Evolutionary conservation across 2,797 vertebrate species (phyloP).

Genomic region (Toxotes lorentzi): DNA sequence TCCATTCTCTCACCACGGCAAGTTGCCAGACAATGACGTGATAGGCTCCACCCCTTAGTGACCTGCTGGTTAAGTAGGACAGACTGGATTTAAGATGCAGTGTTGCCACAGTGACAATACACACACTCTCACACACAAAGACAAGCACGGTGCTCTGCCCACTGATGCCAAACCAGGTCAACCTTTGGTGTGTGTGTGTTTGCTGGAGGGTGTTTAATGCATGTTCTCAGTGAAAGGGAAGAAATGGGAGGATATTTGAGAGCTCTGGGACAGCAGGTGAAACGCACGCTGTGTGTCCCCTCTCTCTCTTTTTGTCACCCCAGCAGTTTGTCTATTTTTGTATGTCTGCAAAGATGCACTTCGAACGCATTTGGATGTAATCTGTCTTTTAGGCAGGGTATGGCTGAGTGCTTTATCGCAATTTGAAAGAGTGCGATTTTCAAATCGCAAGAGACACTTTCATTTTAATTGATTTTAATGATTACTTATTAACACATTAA

Average conservation of each 20-base stretch:
- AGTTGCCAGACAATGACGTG: conserved; percentile 60
- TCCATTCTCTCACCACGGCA: conserved; percentile 28
- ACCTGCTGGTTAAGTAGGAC: conserved; percentile 75
- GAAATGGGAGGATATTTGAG: conserved; percentile 67
- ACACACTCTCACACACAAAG: conserved; percentile 29
- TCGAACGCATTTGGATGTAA: neutral
- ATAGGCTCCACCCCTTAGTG: conserved; percentile 59
- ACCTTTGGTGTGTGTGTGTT: conserved; percentile 28
- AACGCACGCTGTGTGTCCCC: conserved; percentile 33
- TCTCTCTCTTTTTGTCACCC: conserved; percentile 22
- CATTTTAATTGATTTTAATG: neutral
- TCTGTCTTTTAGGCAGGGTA: neutral
- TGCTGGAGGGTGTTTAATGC: conserved; percentile 53
- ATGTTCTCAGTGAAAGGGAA: conserved; percentile 67
- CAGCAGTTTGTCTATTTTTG: conserved; percentile 27
- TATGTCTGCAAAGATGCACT: neutral
- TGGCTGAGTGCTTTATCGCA: neutral
- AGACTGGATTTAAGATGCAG: conserved; percentile 73
- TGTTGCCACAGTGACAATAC: conserved; percentile 67
- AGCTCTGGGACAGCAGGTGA: conserved; percentile 64
- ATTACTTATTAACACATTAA: neutral
- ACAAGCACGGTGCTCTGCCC: conserved; percentile 23
- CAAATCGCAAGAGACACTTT: too few species aligned
- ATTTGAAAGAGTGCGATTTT: neutral
- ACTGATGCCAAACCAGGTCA: conserved; percentile 73